These are phyloP conservation scores for Diarsia dahlii DNA, from an alignment of 2,888 invertebrate species.

Conservation along the genomic window DNA sequence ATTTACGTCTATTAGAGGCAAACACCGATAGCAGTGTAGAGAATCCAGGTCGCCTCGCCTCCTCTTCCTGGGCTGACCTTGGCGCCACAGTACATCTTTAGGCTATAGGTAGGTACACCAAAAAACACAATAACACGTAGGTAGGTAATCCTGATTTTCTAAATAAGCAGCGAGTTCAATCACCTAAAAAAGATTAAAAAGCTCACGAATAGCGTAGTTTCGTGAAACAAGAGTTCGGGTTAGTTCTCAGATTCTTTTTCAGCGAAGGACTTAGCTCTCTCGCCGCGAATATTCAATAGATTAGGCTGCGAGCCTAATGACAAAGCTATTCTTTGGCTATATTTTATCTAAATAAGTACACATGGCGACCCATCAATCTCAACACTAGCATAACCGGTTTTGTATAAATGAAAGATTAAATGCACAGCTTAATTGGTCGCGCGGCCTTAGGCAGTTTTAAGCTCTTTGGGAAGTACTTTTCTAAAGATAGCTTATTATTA, in stretches of 20 bases:
- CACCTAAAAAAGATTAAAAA: neutral
- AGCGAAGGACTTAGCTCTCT: constrained; percentile 48
- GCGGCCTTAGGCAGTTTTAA: neutral
- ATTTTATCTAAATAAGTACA: neutral
- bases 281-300: constrained; percentile 60
- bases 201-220: constrained; percentile 17
- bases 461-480: neutral
- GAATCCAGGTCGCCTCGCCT: too few species aligned
- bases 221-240: constrained; percentile 53
- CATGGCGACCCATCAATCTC: too few species aligned
- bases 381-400: too few species aligned
- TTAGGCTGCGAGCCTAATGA: constrained; percentile 8
- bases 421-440: too few species aligned
- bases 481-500: neutral
- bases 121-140: neutral
- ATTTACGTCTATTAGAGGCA: too few species aligned
- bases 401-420: too few species aligned
- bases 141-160: too few species aligned
- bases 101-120: too few species aligned
- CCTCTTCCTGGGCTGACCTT: too few species aligned
- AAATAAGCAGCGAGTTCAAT: neutral
- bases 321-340: constrained; percentile 16
- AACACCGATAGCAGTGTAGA: too few species aligned
- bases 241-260: constrained; percentile 56
- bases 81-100: too few species aligned